These are phyloP conservation scores for Orcinus orca DNA, from an alignment of 2,113 vertebrate species.

Conservation along the genomic window DNA sequence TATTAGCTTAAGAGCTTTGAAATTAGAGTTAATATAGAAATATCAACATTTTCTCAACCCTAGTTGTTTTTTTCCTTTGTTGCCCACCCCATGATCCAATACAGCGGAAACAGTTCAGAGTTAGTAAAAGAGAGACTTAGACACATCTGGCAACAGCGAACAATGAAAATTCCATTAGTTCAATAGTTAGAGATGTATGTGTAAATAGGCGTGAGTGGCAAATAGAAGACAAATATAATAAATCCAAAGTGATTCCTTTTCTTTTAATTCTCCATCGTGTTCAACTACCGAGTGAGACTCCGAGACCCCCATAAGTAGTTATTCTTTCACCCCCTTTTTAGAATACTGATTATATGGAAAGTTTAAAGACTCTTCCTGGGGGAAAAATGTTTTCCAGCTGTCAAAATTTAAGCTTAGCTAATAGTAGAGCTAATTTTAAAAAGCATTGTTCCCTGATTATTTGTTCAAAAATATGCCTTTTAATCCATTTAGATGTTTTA, in stretches of 20 bases:
- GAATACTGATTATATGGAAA: slow-evolving; percentile 31
- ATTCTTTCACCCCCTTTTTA: background rate
- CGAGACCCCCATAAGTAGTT: background rate
- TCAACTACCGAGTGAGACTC: background rate
- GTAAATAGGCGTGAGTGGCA: background rate
- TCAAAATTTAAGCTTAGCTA: slow-evolving; percentile 56
- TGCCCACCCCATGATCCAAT: background rate
- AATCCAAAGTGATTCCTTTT: background rate
- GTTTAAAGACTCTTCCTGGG: slow-evolving; percentile 62
- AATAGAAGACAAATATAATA: background rate
- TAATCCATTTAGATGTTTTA: background rate
- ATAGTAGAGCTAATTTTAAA: slow-evolving; percentile 14
- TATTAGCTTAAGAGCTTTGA: background rate
- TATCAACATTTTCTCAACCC: background rate
- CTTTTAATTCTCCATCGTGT: background rate
- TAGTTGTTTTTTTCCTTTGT: background rate
- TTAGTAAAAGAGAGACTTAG: background rate
- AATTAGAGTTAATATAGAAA: background rate
- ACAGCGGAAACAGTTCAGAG: background rate
- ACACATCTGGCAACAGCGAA: background rate
- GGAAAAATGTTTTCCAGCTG: slow-evolving; percentile 74
- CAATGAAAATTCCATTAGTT: slow-evolving; percentile 56
- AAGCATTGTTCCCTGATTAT: slow-evolving; percentile 24
- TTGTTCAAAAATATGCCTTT: slow-evolving; percentile 21
- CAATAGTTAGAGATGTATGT: background rate